A percentile compares a stretch with the other conserved stretches of the same genome.
These are phyloP conservation scores for Fopius arisanus DNA, from an alignment of 1,140 invertebrate genomes.

Conservation along the genomic window DNA sequence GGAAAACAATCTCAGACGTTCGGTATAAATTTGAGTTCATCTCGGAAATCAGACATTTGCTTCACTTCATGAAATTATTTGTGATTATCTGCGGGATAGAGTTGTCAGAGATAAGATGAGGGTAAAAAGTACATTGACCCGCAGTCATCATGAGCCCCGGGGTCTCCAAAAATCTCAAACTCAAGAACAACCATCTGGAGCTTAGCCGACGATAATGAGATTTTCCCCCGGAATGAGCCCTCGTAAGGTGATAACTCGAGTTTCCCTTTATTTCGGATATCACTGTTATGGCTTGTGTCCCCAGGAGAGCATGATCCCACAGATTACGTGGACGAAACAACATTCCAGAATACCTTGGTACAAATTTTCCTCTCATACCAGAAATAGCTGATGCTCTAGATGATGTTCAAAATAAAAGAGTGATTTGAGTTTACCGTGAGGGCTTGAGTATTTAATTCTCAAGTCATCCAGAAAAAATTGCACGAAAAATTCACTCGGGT, in stretches of 20 bases:
- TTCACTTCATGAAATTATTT: too few species aligned
- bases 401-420: too few species aligned
- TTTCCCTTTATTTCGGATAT: slow-evolving; percentile 5
- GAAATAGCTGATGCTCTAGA: background rate
- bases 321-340: background rate
- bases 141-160: background rate
- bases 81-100: too few species aligned
- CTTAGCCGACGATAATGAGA: background rate
- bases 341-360: background rate
- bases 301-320: background rate
- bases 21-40: too few species aligned
- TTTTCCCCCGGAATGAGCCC: background rate
- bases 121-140: background rate
- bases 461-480: too few species aligned
- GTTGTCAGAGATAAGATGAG: background rate
- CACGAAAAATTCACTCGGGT: too few species aligned
- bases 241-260: slow-evolving; percentile 7
- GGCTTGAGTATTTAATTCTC: too few species aligned
- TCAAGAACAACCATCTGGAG: background rate
- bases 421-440: too few species aligned
- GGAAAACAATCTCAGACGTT: too few species aligned
- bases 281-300: background rate
- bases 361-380: background rate
- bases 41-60: too few species aligned
- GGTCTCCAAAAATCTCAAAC: background rate